A percentile compares a stretch with the other conserved stretches of the same genome.
phyloP scores from a whole-genome alignment of 2,797 vertebrate species.

The Poecilia gillii region DNA sequence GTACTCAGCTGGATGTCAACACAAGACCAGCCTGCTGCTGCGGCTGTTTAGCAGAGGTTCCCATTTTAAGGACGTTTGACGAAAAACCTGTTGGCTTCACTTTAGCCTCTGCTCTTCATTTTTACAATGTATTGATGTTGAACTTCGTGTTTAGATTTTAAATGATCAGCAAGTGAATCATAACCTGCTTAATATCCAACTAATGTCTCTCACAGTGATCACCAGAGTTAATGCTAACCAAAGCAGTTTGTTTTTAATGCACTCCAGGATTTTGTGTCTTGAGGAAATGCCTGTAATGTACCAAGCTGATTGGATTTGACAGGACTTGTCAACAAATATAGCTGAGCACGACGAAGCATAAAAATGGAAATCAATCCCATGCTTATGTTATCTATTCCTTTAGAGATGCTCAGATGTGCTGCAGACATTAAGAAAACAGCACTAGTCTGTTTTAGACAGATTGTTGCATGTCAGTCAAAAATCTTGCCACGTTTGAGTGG shows the following conservation, averaged over 20 bases:
- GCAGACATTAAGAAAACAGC: too few relatives aligned
- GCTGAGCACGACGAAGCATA: background rate
- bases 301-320: background rate
- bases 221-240: background rate
- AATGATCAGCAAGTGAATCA: background rate
- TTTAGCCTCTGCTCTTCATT: background rate
- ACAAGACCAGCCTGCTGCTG: conserved; percentile 29
- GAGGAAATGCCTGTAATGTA: background rate
- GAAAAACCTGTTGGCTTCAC: background rate
- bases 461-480: background rate
- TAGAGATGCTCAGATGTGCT: too few relatives aligned
- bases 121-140: background rate
- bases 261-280: background rate
- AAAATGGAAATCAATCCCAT: background rate
- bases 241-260: background rate
- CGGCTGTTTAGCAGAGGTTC: conserved; percentile 17
- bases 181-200: background rate
- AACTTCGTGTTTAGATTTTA: background rate
- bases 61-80: background rate
- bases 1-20: conserved; percentile 36
- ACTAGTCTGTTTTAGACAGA: too few relatives aligned
- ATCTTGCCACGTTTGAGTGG: background rate
- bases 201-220: background rate
- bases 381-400: background rate
- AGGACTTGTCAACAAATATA: background rate